Evolutionary conservation across 2,797 vertebrate species (phyloP), one percentile per base, ranked within the genome.

Genomic region (Emydoidea blandingii): DNA sequence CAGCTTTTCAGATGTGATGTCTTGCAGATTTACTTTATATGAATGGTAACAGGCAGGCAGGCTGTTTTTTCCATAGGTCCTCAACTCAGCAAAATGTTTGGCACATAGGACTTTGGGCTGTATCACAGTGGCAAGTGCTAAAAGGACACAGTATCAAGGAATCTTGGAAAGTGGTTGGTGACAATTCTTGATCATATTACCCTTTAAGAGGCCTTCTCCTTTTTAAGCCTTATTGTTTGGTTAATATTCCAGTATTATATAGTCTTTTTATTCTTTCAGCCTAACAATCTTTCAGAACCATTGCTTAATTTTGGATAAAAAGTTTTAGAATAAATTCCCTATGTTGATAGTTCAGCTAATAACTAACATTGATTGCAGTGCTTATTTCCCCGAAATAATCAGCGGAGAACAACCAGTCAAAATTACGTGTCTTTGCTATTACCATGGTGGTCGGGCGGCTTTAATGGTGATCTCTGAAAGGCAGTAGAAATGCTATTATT

Each of bases 271-370:
- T 91, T 83, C 37, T 74, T 94, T 79, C 15, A 79, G 31, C 15
- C 23, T 34, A 41, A 41, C 21, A n/a, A 34, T 41, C 91, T 23
- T 65, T 87, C 72, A 79, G 85, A 81, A 52, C n/a, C 34, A 6
- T 76, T 90, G 79, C 92, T 94, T 93, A 91, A 81, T 90, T 95
- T 92, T 88, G 50, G 31, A 31, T 79, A 78, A 87, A 83, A 49
- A 49, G 79, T 9, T 50, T 95, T 85, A 27, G 81, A 81, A 27
- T 83, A 11, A 85, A 52, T 86, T 91, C 50, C 37, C 52, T 92
- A 88, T 89, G 76, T 92, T 86, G 87, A 96, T 65, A 92, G 50
- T 9, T 68, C 84, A 90, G 49, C 50, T 92, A 82, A 88, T 88
- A 53, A 82, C 81, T 91, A 3, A 52, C 54, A 62, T 53, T 84